Evolutionary conservation across 2,888 invertebrate species (phyloP).

Genomic region (Melitaea athalia): DNA sequence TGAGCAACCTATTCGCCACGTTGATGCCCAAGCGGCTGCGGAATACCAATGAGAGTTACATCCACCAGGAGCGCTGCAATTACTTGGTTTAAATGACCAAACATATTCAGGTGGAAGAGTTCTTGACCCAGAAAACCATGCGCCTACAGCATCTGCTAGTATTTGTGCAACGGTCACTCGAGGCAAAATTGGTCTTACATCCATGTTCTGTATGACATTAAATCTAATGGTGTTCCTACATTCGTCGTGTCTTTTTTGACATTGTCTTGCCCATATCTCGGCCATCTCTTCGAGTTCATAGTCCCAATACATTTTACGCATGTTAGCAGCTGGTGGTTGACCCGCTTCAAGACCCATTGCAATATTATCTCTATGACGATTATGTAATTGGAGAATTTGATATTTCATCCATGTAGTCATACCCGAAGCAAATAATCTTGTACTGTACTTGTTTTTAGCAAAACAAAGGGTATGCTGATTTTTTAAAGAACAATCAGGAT

Average conservation of each 20-base stretch:
- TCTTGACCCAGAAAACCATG: conserved; percentile 74
- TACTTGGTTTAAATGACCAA: conserved; percentile 64
- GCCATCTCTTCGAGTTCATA: conserved; percentile 74
- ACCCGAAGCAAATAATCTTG: conserved; percentile 68
- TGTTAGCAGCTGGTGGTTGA: conserved; percentile 75
- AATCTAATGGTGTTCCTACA: conserved; percentile 73
- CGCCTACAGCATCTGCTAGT: conserved; percentile 70
- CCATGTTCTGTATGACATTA: conserved; percentile 75
- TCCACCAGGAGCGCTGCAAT: conserved; percentile 71
- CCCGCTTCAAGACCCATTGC: conserved; percentile 75
- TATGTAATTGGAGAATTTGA: conserved; percentile 70
- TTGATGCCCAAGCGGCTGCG: conserved; percentile 73
- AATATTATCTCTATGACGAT: conserved; percentile 73
- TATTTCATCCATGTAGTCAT: conserved; percentile 77
- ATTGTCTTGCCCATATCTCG: conserved; percentile 76
- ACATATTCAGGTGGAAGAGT: conserved; percentile 64
- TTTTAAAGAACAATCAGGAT: conserved; percentile 71
- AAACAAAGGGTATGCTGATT: conserved; percentile 73
- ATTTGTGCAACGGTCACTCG: conserved; percentile 72
- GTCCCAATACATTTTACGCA: conserved; percentile 80
- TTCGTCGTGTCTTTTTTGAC: conserved; percentile 76
- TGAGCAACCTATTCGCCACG: conserved; percentile 74
- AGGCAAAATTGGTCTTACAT: conserved; percentile 66
- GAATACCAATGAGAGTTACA: conserved; percentile 76
- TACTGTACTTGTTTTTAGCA: conserved; percentile 61